Percentiles rank a stretch among this genome's conserved stretches.
These are phyloP conservation scores for Montifringilla adamsi DNA, from an alignment of 2,113 vertebrate genomes.

Conservation along the genomic window DNA sequence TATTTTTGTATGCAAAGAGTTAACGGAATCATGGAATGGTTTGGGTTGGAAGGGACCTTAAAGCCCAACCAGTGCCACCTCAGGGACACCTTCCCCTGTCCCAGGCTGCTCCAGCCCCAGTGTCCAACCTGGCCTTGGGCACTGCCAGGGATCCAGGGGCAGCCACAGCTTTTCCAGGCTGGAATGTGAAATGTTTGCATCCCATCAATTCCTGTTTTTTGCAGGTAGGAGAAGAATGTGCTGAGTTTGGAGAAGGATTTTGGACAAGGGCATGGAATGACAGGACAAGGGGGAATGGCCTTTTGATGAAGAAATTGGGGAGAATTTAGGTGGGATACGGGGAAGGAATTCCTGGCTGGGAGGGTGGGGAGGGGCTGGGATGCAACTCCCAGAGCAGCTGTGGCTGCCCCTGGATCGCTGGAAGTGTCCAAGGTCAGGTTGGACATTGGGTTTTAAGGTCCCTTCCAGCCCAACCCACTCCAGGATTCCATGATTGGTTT, in stretches of 20 bases:
- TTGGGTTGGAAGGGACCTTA: background rate
- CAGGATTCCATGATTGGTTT: background rate
- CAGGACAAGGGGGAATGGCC: too few species aligned
- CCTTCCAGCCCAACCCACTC: background rate
- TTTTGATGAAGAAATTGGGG: too few species aligned
- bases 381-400: background rate
- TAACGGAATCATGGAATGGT: background rate
- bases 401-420: background rate
- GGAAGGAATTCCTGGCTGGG: background rate
- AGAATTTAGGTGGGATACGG: background rate
- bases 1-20: background rate
- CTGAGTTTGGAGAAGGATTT: background rate
- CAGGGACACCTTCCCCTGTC: background rate
- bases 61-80: accelerated
- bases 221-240: background rate
- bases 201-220: background rate
- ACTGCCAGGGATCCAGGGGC: background rate
- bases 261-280: background rate
- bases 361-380: accelerated
- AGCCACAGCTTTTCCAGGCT: background rate
- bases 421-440: background rate
- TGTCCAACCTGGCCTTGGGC: background rate
- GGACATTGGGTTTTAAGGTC: background rate
- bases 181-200: background rate
- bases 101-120: background rate